Percentiles rank a stretch among this genome's conserved stretches.
Conservation (phyloP, 2,888 invertebrate species). For the Drosophila anomalata region DNA sequence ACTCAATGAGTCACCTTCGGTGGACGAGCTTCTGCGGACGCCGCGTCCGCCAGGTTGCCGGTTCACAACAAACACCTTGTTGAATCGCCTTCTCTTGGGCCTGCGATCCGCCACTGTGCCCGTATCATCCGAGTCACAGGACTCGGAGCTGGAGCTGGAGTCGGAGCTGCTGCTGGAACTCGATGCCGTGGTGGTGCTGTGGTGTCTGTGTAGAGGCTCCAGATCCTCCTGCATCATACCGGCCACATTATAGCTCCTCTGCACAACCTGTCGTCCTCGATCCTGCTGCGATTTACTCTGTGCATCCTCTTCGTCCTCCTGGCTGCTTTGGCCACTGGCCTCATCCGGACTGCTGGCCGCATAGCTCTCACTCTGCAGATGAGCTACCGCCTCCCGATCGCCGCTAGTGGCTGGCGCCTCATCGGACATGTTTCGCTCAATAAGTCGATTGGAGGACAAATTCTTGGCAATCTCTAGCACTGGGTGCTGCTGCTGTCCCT, state of each 20-base stretch:
- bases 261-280: conserved; percentile 11
- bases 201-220: conserved; percentile 44
- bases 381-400: conserved; percentile 28
- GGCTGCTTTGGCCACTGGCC: conserved; percentile 43
- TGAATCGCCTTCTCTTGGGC: conserved; percentile 85
- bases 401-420: conserved; percentile 18
- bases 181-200: conserved; percentile 68
- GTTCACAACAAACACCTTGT: conserved; percentile 89
- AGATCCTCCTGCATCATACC: conserved; percentile 44
- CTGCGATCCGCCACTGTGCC: conserved; percentile 86
- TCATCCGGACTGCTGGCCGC: conserved; percentile 54
- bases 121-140: conserved; percentile 85
- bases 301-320: conserved; percentile 42
- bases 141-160: conserved; percentile 83
- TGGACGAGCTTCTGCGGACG: conserved; percentile 85
- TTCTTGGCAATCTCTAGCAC: conserved; percentile 54
- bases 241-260: conserved; percentile 81
- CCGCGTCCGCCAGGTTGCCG: conserved; percentile 79
- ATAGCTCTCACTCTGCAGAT: conserved; percentile 69
- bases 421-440: conserved; percentile 57
- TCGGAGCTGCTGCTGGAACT: conserved; percentile 77
- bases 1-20: conserved; percentile 86
- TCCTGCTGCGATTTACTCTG: conserved; percentile 34
- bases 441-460: conserved; percentile 58
- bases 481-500: conserved; percentile 54